Conservation (phyloP, 2,113 vertebrate genomes). For the Callocephalon fimbriatum region DNA sequence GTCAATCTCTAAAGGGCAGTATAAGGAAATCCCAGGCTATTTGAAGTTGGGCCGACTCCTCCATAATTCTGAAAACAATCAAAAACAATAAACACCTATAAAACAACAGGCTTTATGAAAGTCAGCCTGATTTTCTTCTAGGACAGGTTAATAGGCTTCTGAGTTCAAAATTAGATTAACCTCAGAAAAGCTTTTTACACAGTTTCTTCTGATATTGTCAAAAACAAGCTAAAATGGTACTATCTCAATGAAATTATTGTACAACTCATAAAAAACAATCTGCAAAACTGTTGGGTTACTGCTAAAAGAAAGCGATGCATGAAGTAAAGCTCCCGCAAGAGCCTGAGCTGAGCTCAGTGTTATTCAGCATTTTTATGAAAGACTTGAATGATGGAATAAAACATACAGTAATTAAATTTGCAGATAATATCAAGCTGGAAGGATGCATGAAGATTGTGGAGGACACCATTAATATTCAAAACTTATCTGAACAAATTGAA, state of each 20-base stretch:
- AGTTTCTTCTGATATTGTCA: slow-evolving; percentile 1
- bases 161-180: slow-evolving; percentile 19
- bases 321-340: slow-evolving; percentile 3
- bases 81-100: not conserved
- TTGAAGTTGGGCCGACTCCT: not conserved
- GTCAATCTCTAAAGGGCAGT: not conserved
- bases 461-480: not conserved
- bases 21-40: not conserved
- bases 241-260: not conserved
- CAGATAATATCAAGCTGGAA: slow-evolving; percentile 4
- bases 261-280: not conserved
- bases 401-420: slow-evolving; percentile 24
- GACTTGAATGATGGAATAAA: not conserved
- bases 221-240: slow-evolving; percentile 23
- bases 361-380: slow-evolving; percentile 32
- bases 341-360: not conserved
- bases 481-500: not conserved
- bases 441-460: not conserved
- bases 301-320: not conserved
- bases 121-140: not conserved
- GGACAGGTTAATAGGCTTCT: slow-evolving; percentile 36
- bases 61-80: not conserved
- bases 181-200: slow-evolving; percentile 36
- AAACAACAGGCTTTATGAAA: not conserved
- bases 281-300: not conserved